These are phyloP conservation scores for Onthophagus taurus DNA, from an alignment of 1,140 invertebrate species.

Conservation along the genomic window DNA sequence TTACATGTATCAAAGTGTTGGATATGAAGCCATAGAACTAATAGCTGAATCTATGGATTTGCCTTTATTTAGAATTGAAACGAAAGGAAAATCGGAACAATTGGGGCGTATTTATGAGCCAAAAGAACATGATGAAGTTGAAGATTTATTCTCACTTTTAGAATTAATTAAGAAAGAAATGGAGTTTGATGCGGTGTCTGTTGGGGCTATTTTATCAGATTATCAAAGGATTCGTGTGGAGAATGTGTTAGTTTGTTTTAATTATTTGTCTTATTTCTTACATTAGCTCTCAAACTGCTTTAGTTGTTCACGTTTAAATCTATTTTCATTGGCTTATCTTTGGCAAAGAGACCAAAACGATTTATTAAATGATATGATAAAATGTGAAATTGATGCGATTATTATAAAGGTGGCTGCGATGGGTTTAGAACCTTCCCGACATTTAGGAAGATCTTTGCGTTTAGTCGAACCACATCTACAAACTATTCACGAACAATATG, in stretches of 20 bases:
- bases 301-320: constrained; percentile 82
- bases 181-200: constrained; percentile 83
- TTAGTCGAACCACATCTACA: constrained; percentile 78
- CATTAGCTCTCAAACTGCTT: too few species aligned
- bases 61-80: constrained; percentile 74
- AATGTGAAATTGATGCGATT: constrained; percentile 83
- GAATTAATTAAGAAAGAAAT: constrained; percentile 73
- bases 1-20: constrained; percentile 99
- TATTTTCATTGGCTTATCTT: constrained; percentile 84
- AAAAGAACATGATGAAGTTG: constrained; percentile 93
- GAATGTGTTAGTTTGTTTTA: constrained; percentile 79
- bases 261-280: too few species aligned
- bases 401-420: constrained; percentile 94
- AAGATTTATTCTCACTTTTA: constrained; percentile 87
- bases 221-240: constrained; percentile 96
- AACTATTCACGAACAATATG: constrained; percentile 88
- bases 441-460: constrained; percentile 78
- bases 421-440: constrained; percentile 74
- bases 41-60: constrained; percentile 91
- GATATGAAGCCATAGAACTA: constrained; percentile 84
- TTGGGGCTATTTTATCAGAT: constrained; percentile 94
- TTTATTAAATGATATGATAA: constrained; percentile 95
- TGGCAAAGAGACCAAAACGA: constrained; percentile 91
- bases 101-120: constrained; percentile 71
- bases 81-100: constrained; percentile 41